Evolutionary conservation across 2,888 invertebrate genomes (phyloP).

Genomic region (Macaria notata): DNA sequence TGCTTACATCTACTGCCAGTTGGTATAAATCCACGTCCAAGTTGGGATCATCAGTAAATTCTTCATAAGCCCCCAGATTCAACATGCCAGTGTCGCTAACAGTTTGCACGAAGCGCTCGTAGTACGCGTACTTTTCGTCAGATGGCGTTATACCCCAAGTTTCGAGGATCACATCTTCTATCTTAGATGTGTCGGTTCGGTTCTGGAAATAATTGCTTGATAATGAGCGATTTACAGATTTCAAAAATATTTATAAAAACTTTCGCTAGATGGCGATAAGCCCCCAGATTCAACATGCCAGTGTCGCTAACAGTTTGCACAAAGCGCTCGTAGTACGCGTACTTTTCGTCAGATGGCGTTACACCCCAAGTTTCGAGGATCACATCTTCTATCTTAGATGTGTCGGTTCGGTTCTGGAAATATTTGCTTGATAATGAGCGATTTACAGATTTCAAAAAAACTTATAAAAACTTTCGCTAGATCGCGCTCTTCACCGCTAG

Average conservation of each 20-base stretch:
- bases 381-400: slow-evolving; percentile 43
- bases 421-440: too few species aligned
- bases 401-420: slow-evolving; percentile 57
- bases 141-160: slow-evolving; percentile 50
- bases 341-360: slow-evolving; percentile 47
- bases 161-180: slow-evolving; percentile 51
- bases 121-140: slow-evolving; percentile 58
- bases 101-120: slow-evolving; percentile 57
- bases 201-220: slow-evolving; percentile 39
- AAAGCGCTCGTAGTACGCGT: slow-evolving; percentile 61
- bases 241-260: too few species aligned
- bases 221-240: too few species aligned
- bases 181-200: slow-evolving; percentile 52
- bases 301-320: slow-evolving; percentile 63
- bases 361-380: slow-evolving; percentile 60
- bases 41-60: slow-evolving; percentile 52
- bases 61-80: slow-evolving; percentile 54
- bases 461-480: too few species aligned
- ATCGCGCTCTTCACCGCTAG: too few species aligned
- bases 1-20: slow-evolving; percentile 68
- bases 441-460: too few species aligned
- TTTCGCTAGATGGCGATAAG: slow-evolving; percentile 35
- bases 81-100: slow-evolving; percentile 67
- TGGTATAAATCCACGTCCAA: slow-evolving; percentile 61
- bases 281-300: slow-evolving; percentile 58